Conservation (phyloP, 2,888 invertebrate genomes). For the Coelinius sp. region DNA sequence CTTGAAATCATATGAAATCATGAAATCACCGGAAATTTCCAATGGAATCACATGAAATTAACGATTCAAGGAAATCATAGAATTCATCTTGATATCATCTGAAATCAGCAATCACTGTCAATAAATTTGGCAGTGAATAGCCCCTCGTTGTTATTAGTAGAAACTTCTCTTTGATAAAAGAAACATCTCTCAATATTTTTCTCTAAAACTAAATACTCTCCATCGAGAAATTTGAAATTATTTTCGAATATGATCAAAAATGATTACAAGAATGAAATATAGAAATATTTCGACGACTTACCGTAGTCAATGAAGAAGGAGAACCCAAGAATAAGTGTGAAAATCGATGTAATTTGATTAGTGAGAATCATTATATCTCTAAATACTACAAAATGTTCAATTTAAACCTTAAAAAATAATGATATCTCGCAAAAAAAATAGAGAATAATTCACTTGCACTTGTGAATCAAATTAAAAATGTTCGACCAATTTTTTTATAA, state of each 20-base stretch:
- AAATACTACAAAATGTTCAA: background rate
- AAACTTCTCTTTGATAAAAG: too few species aligned
- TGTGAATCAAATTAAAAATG: background rate
- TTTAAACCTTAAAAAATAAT: background rate
- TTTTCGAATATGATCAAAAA: background rate
- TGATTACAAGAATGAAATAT: background rate
- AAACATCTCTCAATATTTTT: background rate
- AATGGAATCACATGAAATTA: too few species aligned
- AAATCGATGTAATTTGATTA: constrained; percentile 25
- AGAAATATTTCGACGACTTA: constrained; percentile 8
- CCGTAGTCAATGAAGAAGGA: constrained; percentile 25
- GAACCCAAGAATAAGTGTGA: constrained; percentile 20
- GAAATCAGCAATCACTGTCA: too few species aligned
- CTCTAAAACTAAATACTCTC: background rate
- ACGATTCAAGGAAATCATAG: too few species aligned
- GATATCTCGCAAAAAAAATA: background rate
- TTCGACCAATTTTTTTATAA: background rate
- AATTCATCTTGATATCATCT: too few species aligned
- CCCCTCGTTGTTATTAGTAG: too few species aligned
- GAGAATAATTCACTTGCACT: background rate
- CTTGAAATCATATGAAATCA: too few species aligned
- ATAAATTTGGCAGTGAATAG: too few species aligned
- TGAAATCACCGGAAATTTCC: too few species aligned
- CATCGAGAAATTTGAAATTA: background rate
- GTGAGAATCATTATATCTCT: constrained; percentile 15